These are phyloP conservation scores for Cyclophora albipunctata DNA, from an alignment of 2,888 invertebrate species.

Conservation along the genomic window DNA sequence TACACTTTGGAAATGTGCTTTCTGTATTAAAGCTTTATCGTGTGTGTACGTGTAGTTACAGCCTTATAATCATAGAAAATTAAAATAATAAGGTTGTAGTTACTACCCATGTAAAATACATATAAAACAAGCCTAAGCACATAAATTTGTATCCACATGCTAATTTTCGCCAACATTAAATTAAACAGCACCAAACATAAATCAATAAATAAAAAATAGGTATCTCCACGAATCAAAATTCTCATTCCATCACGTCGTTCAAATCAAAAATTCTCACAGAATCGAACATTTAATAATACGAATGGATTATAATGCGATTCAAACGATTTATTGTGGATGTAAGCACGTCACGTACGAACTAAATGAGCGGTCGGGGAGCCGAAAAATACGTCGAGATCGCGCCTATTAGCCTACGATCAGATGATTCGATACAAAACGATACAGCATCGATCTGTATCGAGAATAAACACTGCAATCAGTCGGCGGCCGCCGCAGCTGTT, in stretches of 20 bases:
- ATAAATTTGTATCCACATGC: too few species aligned
- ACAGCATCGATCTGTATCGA: constrained; percentile 66
- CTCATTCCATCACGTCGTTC: constrained; percentile 51
- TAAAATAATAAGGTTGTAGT: too few species aligned
- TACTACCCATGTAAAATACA: too few species aligned
- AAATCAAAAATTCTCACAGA: constrained; percentile 69
- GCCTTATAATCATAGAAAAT: too few species aligned
- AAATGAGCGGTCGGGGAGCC: constrained; percentile 64
- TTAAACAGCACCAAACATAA: too few species aligned
- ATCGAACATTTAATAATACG: constrained; percentile 68
- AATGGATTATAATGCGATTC: constrained; percentile 62
- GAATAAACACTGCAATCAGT: constrained; percentile 71
- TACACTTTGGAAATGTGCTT: too few species aligned
- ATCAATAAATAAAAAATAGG: too few species aligned
- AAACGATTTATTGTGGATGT: constrained; percentile 66
- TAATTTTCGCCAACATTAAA: too few species aligned
- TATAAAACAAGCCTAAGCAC: too few species aligned
- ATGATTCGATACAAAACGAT: constrained; percentile 63
- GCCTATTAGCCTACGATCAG: constrained; percentile 65
- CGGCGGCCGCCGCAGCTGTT: constrained; percentile 65
- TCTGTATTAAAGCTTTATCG: too few species aligned
- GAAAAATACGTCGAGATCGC: constrained; percentile 65
- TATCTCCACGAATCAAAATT: too few species aligned
- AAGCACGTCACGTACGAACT: constrained; percentile 70
- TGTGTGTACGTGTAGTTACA: too few species aligned